Conservation (phyloP, 2,888 invertebrate genomes). For the Pollenia labialis region DNA sequence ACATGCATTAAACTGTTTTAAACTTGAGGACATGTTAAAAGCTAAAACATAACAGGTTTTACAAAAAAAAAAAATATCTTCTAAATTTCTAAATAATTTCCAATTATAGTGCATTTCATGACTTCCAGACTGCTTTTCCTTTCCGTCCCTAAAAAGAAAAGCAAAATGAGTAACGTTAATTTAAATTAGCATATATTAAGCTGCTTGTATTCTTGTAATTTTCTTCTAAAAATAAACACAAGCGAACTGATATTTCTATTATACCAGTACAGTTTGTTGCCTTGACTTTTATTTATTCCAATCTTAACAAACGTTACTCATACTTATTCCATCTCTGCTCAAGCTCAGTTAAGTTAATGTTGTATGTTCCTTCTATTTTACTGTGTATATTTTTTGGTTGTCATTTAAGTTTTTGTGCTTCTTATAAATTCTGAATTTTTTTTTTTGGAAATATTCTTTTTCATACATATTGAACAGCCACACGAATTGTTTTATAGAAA, state of each 20-base stretch:
- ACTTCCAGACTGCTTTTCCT: neutral
- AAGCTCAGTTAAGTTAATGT: constrained; percentile 47
- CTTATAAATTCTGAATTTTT: constrained; percentile 26
- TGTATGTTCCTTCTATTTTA: constrained; percentile 55
- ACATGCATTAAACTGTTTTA: too few relatives aligned
- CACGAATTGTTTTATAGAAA: constrained; percentile 50
- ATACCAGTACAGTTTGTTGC: neutral
- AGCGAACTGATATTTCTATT: constrained; percentile 27
- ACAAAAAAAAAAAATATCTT: neutral
- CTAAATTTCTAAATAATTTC: neutral
- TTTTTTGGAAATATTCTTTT: neutral
- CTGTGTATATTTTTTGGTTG: constrained; percentile 46
- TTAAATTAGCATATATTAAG: constrained; percentile 73
- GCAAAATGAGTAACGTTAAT: constrained; percentile 33
- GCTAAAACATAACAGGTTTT: too few relatives aligned
- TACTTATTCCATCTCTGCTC: neutral
- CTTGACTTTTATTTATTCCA: constrained; percentile 28
- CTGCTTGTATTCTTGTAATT: constrained; percentile 9
- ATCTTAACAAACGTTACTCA: neutral
- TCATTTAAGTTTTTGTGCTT: constrained; percentile 40
- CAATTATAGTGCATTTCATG: neutral
- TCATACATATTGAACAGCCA: constrained; percentile 51
- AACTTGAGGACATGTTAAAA: too few relatives aligned
- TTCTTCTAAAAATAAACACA: constrained; percentile 25
- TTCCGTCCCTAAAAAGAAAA: neutral